phyloP scores from a whole-genome alignment of 2,113 vertebrate species.

The Otis tarda region DNA sequence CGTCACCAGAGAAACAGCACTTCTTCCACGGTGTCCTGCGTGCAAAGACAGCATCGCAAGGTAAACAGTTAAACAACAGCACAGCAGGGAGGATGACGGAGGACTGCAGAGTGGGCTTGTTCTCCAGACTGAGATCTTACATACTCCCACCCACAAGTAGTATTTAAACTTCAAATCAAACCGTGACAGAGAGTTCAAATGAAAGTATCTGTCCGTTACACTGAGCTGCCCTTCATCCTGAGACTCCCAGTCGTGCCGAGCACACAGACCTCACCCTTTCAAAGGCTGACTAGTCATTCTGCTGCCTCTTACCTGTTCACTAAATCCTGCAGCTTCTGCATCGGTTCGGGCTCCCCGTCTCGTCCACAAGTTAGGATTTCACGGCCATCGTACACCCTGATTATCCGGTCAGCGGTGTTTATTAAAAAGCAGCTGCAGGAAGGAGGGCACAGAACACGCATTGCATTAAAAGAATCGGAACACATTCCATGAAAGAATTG shows the following conservation, averaged over 20 bases:
- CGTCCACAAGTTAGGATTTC: conserved; percentile 96
- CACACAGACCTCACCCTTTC: background rate
- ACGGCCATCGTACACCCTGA: conserved; percentile 93
- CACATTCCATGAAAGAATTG: accelerated
- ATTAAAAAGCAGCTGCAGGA: conserved; percentile 92
- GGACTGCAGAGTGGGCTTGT: accelerated
- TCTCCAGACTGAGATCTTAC: background rate
- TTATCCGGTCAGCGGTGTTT: conserved; percentile 97
- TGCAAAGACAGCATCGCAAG: background rate
- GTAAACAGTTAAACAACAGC: background rate
- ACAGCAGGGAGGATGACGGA: accelerated
- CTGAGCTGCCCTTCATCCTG: background rate
- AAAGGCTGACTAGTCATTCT: background rate
- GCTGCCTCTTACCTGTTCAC: conserved; percentile 87
- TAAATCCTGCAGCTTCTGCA: conserved; percentile 98
- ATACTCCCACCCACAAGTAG: background rate
- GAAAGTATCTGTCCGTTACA: accelerated
- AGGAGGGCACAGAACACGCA: background rate
- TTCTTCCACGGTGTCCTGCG: conserved; percentile 96
- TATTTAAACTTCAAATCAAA: background rate
- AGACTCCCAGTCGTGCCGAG: too few relatives aligned
- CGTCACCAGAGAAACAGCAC: conserved; percentile 97
- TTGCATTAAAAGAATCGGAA: too few relatives aligned
- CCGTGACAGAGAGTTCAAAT: accelerated
- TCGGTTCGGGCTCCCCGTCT: conserved; percentile 96